A percentile compares a stretch with the other conserved stretches of the same genome.
Evolutionary conservation across 1,140 invertebrate species (phyloP).

Genomic region (Diorhabda elongata): DNA sequence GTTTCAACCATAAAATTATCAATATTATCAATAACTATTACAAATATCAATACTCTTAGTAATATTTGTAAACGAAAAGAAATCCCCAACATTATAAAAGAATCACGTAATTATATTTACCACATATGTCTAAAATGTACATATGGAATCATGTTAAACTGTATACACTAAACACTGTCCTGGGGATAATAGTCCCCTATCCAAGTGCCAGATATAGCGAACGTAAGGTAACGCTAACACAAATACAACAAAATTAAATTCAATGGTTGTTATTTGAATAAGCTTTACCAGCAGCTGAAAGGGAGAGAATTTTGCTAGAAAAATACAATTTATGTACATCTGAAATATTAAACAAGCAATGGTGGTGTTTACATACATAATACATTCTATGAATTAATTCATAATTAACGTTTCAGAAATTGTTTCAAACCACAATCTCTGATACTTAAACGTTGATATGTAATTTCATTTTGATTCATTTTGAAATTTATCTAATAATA

Average conservation of each 20-base stretch:
- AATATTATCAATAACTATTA: no score
- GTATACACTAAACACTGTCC: neutral
- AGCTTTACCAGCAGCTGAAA: slow-evolving; percentile 8
- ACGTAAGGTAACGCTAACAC: neutral
- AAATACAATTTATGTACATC: neutral
- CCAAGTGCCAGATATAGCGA: neutral
- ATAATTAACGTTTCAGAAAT: no score
- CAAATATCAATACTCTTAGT: no score
- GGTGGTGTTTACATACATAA: no score
- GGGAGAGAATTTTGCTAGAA: neutral
- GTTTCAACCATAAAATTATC: no score
- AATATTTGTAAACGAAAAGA: neutral
- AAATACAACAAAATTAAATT: neutral
- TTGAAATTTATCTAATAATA: no score
- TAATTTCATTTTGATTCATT: no score
- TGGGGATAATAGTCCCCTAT: neutral
- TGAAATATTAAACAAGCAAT: no score
- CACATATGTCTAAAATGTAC: slow-evolving; percentile 19
- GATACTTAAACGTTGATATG: no score
- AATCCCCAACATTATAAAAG: neutral
- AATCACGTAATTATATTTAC: slow-evolving; percentile 13
- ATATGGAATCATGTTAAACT: neutral
- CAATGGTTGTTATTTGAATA: slow-evolving; percentile 4
- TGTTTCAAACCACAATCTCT: no score
- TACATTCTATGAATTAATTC: no score